Percentiles rank a stretch among this genome's conserved stretches.
Conservation (phyloP, 2,888 invertebrate genomes). For the Lepas anatifera region DNA sequence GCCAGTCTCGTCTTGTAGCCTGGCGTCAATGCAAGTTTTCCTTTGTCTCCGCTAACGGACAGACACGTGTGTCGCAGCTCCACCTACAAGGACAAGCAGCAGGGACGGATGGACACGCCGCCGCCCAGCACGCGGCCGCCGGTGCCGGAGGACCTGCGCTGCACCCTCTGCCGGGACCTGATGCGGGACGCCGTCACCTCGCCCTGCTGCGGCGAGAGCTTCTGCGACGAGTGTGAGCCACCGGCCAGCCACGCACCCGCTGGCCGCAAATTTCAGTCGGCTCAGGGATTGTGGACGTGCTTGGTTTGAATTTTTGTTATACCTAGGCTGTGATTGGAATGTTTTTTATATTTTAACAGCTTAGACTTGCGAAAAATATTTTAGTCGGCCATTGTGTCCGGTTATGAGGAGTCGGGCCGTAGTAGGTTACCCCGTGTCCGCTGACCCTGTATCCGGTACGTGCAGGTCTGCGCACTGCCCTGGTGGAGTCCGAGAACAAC, state of each 20-base stretch:
- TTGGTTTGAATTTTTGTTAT: no score
- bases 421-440: neutral
- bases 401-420: no score
- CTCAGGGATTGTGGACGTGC: no score
- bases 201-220: conserved; percentile 95
- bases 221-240: conserved; percentile 90
- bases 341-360: no score
- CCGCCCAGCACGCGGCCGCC: conserved; percentile 30
- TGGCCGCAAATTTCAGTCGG: no score
- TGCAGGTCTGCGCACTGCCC: conserved; percentile 69
- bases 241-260: no score
- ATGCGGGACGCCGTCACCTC: conserved; percentile 94
- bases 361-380: no score
- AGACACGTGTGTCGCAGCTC: neutral
- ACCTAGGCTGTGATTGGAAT: no score
- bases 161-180: conserved; percentile 82
- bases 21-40: no score
- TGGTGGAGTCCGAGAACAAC: conserved; percentile 86
- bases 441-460: conserved; percentile 16
- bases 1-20: no score
- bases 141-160: conserved; percentile 75
- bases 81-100: conserved; percentile 5
- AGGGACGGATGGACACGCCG: conserved; percentile 1
- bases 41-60: no score
- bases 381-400: no score